Conservation (phyloP, 2,888 invertebrate genomes). For the Athetis lepigone region DNA sequence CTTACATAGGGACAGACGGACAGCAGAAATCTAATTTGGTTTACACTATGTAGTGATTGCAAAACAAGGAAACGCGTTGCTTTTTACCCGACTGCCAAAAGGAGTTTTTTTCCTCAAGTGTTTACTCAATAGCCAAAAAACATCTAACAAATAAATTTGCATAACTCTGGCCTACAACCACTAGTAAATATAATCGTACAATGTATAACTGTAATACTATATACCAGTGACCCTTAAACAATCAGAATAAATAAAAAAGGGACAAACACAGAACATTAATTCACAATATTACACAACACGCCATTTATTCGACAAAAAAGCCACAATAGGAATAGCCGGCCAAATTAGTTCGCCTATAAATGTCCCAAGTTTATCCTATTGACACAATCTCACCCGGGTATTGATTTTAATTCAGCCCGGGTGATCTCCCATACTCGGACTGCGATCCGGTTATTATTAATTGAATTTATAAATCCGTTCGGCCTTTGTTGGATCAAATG, state of each 20-base stretch:
- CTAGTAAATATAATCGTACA: no score
- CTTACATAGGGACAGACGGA: no score
- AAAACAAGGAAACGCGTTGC: no score
- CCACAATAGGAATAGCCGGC: constrained; percentile 36
- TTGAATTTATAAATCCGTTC: constrained; percentile 55
- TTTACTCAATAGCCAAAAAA: no score
- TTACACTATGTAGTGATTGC: no score
- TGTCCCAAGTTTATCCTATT: constrained; percentile 53
- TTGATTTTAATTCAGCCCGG: constrained; percentile 59
- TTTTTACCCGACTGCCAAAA: no score
- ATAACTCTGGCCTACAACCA: no score
- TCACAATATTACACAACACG: constrained; percentile 1
- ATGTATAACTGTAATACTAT: no score
- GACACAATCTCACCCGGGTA: constrained; percentile 59
- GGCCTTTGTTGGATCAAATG: constrained; percentile 54
- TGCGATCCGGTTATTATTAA: constrained; percentile 58
- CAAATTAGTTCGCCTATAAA: constrained; percentile 53
- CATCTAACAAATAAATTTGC: no score
- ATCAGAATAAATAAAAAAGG: neutral
- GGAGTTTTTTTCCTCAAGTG: no score
- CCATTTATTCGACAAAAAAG: constrained; percentile 23
- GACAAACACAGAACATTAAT: neutral
- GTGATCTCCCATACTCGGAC: constrained; percentile 43
- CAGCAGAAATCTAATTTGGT: no score
- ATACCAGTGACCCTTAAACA: neutral